Evolutionary conservation across 2,797 vertebrate genomes (phyloP).

Genomic region (Coendou prehensilis): DNA sequence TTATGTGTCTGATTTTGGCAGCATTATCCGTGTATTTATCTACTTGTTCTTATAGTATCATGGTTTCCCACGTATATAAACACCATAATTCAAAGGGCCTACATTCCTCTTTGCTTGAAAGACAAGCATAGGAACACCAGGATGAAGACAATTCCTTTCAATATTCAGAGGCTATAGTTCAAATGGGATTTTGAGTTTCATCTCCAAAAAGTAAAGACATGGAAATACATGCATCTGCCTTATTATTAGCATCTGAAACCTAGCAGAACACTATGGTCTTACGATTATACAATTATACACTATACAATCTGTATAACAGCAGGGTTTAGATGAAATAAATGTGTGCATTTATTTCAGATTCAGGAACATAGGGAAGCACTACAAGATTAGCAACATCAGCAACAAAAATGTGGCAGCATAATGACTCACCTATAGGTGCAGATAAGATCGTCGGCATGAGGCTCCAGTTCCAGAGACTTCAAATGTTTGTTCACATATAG

Average conservation of each 20-base stretch:
- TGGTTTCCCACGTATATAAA: not conserved
- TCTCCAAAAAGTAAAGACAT: not conserved
- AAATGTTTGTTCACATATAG: conserved; percentile 96
- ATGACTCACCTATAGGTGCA: conserved; percentile 94
- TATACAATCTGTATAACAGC: not conserved
- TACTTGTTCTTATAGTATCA: not conserved
- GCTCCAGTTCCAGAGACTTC: conserved; percentile 94
- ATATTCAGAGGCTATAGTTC: not conserved
- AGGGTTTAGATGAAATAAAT: not conserved
- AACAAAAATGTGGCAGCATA: not conserved
- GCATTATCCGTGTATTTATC: conserved; percentile 9
- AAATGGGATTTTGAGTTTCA: not conserved
- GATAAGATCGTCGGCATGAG: conserved; percentile 94
- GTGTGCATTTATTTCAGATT: not conserved
- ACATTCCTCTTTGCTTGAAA: not conserved
- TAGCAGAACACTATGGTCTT: not conserved
- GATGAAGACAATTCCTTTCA: not conserved
- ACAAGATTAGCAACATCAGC: not conserved
- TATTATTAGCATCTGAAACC: conserved; percentile 6
- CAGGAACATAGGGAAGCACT: not conserved
- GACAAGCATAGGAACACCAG: not conserved
- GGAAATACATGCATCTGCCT: not conserved
- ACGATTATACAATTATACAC: not conserved
- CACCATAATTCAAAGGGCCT: not conserved
- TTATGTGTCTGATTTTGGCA: not conserved